phyloP scores from a whole-genome alignment of 2,888 invertebrate species.

The Thymelicus acteon region DNA sequence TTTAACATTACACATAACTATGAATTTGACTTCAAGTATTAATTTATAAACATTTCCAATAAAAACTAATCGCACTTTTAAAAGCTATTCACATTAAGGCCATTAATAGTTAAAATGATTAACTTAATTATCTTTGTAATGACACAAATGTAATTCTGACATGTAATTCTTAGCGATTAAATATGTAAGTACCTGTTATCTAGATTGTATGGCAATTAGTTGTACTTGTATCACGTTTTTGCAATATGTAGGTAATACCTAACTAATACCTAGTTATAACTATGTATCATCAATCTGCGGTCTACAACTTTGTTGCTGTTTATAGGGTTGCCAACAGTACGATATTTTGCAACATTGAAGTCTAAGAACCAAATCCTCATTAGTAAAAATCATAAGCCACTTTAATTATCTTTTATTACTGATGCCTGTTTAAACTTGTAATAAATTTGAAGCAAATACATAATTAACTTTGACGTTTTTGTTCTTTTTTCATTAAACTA shows the following conservation, averaged over 20 bases:
- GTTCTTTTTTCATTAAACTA: no score
- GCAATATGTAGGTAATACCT: neutral
- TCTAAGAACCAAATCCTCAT: no score
- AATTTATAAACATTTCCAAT: neutral
- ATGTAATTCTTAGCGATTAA: slow-evolving; percentile 8
- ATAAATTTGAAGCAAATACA: no score
- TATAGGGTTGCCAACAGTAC: neutral
- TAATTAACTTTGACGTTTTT: no score
- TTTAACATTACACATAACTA: no score
- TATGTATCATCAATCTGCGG: no score
- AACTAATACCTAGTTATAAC: neutral
- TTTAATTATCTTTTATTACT: no score
- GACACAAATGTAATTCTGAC: slow-evolving; percentile 8
- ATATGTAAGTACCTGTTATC: neutral
- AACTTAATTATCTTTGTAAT: slow-evolving; percentile 9
- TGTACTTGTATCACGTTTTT: slow-evolving; percentile 9
- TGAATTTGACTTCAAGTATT: neutral
- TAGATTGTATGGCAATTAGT: slow-evolving; percentile 12
- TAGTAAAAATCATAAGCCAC: no score
- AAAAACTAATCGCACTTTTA: neutral
- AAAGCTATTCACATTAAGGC: neutral
- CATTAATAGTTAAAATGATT: neutral
- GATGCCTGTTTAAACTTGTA: no score
- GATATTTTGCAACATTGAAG: no score
- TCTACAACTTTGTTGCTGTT: neutral